A percentile compares a stretch with the other conserved stretches of the same genome.
Evolutionary conservation across 2,888 invertebrate genomes (phyloP).

Genomic region (Drosophila lutescens): DNA sequence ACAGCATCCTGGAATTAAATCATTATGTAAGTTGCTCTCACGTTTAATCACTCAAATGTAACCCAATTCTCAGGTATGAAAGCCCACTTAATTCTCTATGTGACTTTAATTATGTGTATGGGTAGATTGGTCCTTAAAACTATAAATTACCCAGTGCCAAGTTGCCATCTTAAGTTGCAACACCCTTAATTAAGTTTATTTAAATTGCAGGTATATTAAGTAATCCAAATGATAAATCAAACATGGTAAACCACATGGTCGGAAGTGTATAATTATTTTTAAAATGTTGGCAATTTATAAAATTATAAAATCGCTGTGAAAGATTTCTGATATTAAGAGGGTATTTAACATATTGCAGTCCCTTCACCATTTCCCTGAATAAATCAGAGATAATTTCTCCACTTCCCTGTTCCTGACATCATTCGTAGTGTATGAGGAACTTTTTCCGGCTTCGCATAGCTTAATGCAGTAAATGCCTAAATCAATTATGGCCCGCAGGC

Average conservation of each 20-base stretch:
- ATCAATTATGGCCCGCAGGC: constrained; percentile 65
- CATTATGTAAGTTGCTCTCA: constrained; percentile 62
- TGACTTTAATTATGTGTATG: neutral
- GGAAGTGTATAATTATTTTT: no score
- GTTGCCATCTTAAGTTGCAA: neutral
- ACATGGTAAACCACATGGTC: no score
- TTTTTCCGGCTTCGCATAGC: constrained; percentile 31
- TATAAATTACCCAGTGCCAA: neutral
- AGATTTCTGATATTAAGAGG: no score
- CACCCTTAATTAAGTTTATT: neutral
- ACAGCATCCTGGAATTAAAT: constrained; percentile 54
- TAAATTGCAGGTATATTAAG: neutral
- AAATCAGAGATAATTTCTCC: constrained; percentile 58
- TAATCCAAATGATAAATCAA: neutral
- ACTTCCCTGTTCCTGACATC: neutral
- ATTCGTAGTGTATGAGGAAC: constrained; percentile 42
- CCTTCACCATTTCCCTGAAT: neutral
- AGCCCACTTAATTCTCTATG: neutral
- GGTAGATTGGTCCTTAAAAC: neutral
- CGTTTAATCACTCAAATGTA: neutral
- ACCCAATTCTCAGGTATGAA: neutral
- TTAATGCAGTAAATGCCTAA: constrained; percentile 74
- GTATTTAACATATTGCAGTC: neutral
- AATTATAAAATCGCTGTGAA: no score
- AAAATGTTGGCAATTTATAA: no score